Percentiles rank a stretch among this genome's conserved stretches.
These are phyloP conservation scores for Chamaea fasciata DNA, from an alignment of 2,113 vertebrate genomes.

Conservation along the genomic window DNA sequence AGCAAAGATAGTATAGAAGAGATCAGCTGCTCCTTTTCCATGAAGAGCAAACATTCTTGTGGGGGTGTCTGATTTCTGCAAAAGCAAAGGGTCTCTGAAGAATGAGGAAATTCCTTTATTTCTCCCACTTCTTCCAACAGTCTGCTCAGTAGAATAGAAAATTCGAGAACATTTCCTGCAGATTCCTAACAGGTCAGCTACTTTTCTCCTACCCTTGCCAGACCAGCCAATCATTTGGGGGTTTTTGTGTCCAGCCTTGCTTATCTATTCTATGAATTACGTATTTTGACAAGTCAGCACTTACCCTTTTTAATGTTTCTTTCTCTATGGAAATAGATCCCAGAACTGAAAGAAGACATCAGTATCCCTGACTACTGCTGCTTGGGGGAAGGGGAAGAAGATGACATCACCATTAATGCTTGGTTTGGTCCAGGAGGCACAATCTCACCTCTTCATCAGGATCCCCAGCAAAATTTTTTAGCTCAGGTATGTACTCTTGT, in stretches of 20 bases:
- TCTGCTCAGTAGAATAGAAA: background rate
- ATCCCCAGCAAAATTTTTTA: conserved; percentile 94
- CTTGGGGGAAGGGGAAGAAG: conserved; percentile 87
- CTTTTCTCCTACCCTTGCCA: background rate
- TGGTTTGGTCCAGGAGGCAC: conserved; percentile 94
- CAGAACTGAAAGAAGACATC: conserved; percentile 90
- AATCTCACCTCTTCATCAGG: conserved; percentile 92
- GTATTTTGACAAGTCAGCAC: background rate
- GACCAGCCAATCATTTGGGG: background rate
- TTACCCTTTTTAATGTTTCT: background rate
- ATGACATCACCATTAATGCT: conserved; percentile 90
- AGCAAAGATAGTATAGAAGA: background rate
- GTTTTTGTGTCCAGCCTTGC: background rate
- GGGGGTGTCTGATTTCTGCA: background rate
- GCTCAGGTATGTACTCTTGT: conserved; percentile 78
- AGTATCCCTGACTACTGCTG: conserved; percentile 93
- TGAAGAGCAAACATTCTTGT: background rate
- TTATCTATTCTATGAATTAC: background rate
- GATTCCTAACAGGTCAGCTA: background rate
- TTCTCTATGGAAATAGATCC: conserved; percentile 75
- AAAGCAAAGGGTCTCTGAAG: background rate
- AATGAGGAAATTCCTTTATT: background rate
- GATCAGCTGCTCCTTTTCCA: background rate
- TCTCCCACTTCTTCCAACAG: background rate
- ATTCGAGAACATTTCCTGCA: background rate